Conservation (phyloP, 2,888 invertebrate species). For the Thereva nobilitata region DNA sequence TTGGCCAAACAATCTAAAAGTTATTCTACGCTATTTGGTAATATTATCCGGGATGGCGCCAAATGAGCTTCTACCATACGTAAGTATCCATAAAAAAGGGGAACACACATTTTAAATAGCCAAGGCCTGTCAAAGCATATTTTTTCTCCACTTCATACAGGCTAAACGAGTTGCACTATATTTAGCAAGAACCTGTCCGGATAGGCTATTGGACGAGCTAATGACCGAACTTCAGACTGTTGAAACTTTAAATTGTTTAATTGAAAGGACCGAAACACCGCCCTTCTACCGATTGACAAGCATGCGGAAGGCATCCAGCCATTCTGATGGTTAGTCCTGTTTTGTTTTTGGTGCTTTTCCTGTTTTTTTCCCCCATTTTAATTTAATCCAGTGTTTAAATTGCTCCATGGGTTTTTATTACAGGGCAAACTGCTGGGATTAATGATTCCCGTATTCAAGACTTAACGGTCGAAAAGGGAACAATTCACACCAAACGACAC, state of each 20-base stretch:
- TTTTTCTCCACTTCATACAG: conserved; percentile 59
- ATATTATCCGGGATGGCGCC: conserved; percentile 98
- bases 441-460: conserved; percentile 59
- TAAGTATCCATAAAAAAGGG: conserved; percentile 62
- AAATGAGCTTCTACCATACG: conserved; percentile 86
- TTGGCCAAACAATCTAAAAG: conserved; percentile 96
- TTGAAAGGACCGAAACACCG: conserved; percentile 96
- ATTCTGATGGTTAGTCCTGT: conserved; percentile 64
- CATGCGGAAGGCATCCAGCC: conserved; percentile 87
- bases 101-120: neutral
- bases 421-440: conserved; percentile 56
- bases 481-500: conserved; percentile 94
- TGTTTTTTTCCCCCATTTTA: neutral
- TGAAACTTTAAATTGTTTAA: conserved; percentile 92
- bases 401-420: neutral
- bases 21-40: conserved; percentile 93
- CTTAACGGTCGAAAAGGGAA: conserved; percentile 82
- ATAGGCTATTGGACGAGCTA: conserved; percentile 92
- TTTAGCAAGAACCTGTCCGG: conserved; percentile 88
- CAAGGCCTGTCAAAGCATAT: too few species aligned
- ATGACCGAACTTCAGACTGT: conserved; percentile 97
- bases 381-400: too few species aligned
- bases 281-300: conserved; percentile 95
- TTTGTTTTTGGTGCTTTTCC: conserved; percentile 38
- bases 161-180: conserved; percentile 94